Evolutionary conservation across 2,113 vertebrate species (phyloP).

Genomic region (Mugil cephalus): DNA sequence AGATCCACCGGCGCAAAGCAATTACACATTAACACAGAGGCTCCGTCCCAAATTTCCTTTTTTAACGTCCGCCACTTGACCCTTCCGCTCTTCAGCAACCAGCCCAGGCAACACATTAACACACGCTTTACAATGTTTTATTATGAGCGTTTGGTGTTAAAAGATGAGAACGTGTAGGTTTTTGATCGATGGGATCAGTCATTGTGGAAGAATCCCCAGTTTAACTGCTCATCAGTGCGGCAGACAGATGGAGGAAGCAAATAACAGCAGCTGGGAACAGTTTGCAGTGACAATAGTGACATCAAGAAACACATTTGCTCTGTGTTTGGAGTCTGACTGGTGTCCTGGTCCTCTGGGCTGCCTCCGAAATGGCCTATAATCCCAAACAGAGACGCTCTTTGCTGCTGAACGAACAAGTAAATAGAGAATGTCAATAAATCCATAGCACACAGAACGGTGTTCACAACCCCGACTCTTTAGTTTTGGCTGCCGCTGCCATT

Average conservation of each 20-base stretch:
- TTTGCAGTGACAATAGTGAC: slow-evolving; percentile 4
- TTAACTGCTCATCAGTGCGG: not conserved
- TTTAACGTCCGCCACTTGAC: slow-evolving; percentile 39
- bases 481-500: not conserved
- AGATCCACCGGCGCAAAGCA: slow-evolving; percentile 68
- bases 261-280: slow-evolving; percentile 12
- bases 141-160: not conserved
- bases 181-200: not conserved
- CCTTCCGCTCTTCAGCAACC: slow-evolving; percentile 17
- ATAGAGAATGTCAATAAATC: slow-evolving; percentile 16
- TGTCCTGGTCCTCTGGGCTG: slow-evolving; percentile 2
- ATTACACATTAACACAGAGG: slow-evolving; percentile 59
- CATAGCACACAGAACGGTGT: not conserved
- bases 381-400: slow-evolving; percentile 2
- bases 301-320: not conserved
- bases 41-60: slow-evolving; percentile 43
- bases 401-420: slow-evolving; percentile 11
- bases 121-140: slow-evolving; percentile 5
- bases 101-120: slow-evolving; percentile 25
- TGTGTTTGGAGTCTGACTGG: not conserved
- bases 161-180: not conserved
- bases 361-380: slow-evolving; percentile 9
- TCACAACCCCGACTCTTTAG: not conserved
- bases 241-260: not conserved
- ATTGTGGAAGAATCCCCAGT: too few species aligned